phyloP scores from a whole-genome alignment of 2,797 vertebrate genomes.

The Bothrops alternatus region DNA sequence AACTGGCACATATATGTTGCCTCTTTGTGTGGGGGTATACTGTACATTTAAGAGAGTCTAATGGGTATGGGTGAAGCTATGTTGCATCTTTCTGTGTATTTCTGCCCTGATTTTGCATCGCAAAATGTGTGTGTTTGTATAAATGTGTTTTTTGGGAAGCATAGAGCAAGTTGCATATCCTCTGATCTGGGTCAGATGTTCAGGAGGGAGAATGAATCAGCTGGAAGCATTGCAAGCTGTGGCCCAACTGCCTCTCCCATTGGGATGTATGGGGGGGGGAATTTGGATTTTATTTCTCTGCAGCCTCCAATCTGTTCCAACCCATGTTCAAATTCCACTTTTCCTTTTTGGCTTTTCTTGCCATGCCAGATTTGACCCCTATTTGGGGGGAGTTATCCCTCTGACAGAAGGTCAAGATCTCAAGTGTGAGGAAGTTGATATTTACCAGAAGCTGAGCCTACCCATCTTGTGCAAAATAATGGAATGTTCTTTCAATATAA shows the following conservation, averaged over 20 bases:
- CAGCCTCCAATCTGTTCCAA: neutral
- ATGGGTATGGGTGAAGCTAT: neutral
- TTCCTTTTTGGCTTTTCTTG: neutral
- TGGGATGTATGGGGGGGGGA: neutral
- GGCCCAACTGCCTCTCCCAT: neutral
- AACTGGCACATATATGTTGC: neutral
- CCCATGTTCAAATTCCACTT: neutral
- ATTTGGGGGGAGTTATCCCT: neutral
- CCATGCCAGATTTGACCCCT: neutral
- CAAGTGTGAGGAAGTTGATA: neutral
- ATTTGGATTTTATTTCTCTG: neutral
- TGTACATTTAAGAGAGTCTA: neutral
- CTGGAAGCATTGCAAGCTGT: neutral
- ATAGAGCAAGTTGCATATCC: neutral
- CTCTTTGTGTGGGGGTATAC: neutral
- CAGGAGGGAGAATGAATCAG: neutral
- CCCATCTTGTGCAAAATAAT: neutral
- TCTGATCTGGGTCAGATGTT: neutral
- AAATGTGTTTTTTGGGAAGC: neutral
- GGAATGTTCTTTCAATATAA: neutral
- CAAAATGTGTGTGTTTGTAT: neutral
- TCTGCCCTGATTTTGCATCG: neutral
- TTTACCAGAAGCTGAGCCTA: neutral
- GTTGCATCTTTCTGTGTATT: neutral
- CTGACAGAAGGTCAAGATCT: neutral